Evolutionary conservation across 2,888 invertebrate species (phyloP).

Genomic region (Harpagoxenus sublaevis): DNA sequence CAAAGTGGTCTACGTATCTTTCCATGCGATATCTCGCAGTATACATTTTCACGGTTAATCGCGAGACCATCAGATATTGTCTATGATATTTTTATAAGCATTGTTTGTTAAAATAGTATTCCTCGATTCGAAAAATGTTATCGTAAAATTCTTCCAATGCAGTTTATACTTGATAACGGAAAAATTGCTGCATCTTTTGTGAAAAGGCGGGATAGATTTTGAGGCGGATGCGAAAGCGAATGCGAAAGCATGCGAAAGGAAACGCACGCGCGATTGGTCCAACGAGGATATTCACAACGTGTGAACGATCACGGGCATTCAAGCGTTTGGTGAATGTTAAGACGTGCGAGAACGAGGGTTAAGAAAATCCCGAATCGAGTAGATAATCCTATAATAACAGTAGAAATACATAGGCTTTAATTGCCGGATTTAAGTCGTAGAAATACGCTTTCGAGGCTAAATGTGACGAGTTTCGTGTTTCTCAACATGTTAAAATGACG

Average conservation of each 20-base stretch:
- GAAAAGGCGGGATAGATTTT: conserved; percentile 54
- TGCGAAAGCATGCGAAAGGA: conserved; percentile 78
- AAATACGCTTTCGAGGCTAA: neutral
- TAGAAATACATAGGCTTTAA: neutral
- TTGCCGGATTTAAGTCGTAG: neutral
- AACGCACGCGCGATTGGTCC: conserved; percentile 77
- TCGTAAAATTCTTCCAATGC: neutral
- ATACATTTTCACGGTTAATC: conserved; percentile 50
- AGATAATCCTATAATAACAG: conserved; percentile 18
- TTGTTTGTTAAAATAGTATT: neutral
- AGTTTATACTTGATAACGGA: neutral
- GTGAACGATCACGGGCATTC: conserved; percentile 78
- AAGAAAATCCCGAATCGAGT: conserved; percentile 67
- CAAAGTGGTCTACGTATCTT: conserved; percentile 5
- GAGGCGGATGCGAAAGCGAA: conserved; percentile 73
- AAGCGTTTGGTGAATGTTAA: conserved; percentile 76
- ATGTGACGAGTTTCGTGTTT: neutral
- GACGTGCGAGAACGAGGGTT: conserved; percentile 77
- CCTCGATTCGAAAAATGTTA: neutral
- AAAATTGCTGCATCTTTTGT: conserved; percentile 1
- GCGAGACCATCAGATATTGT: conserved; percentile 46
- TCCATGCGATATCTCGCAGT: conserved; percentile 9
- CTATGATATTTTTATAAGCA: neutral
- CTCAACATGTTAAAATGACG: neutral
- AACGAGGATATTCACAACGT: conserved; percentile 80